A percentile compares a stretch with the other conserved stretches of the same genome.
Conservation (phyloP, 35 echinoderm and acorn worm genomes). For the Chiridota heheva region DNA sequence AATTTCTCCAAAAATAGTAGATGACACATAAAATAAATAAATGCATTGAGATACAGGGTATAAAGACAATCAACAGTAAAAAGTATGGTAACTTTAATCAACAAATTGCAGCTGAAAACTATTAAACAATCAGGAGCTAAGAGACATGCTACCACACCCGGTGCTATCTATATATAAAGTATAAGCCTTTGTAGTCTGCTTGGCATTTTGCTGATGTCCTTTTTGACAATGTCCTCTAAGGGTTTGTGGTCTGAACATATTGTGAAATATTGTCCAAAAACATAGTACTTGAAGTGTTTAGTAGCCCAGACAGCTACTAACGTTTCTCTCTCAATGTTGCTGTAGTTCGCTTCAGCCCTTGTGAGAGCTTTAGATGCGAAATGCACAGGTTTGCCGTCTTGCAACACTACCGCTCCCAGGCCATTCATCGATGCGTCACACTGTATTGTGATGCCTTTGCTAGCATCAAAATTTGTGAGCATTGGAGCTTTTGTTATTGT, state of each 20-base stretch:
- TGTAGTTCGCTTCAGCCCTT: constrained; percentile 26
- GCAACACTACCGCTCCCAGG: constrained; percentile 24
- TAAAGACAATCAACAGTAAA: too few relatives aligned
- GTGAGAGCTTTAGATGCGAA: constrained; percentile 17
- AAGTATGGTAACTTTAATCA: too few relatives aligned
- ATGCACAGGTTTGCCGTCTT: constrained; percentile 27
- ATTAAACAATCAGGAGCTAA: too few relatives aligned
- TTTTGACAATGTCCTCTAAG: constrained; percentile 25
- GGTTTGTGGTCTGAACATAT: constrained; percentile 17
- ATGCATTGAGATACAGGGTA: too few relatives aligned
- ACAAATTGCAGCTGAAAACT: too few relatives aligned
- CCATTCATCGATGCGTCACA: constrained; percentile 26
- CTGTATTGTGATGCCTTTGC: background rate
- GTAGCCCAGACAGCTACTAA: constrained; percentile 28
- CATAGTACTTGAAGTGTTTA: constrained; percentile 36
- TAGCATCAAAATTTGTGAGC: constrained; percentile 9
- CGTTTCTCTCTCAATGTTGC: constrained; percentile 23
- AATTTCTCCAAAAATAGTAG: too few relatives aligned
- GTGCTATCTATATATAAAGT: too few relatives aligned
- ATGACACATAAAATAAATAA: too few relatives aligned
- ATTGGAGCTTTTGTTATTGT: background rate
- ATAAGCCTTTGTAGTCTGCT: constrained; percentile 14
- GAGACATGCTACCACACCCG: too few relatives aligned
- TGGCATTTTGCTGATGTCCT: constrained; percentile 25
- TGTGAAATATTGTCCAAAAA: constrained; percentile 11